These are phyloP conservation scores for Emmelina monodactyla DNA, from an alignment of 2,888 invertebrate genomes.

Conservation along the genomic window DNA sequence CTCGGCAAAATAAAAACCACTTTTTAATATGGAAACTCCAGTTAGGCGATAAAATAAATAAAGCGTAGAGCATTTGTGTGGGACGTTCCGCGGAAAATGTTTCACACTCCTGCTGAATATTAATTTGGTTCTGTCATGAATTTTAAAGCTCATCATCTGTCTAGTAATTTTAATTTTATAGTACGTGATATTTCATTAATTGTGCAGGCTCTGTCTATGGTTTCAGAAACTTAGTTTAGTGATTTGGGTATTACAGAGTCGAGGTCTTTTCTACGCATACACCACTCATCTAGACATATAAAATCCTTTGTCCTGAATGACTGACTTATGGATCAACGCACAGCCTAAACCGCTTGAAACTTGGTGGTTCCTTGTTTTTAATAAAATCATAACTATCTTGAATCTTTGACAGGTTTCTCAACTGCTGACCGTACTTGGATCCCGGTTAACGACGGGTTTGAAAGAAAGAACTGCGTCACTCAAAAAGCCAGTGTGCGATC, in stretches of 20 bases:
- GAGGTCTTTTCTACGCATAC: too few relatives aligned
- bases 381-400: too few relatives aligned
- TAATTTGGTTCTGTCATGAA: slow-evolving; percentile 7
- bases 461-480: slow-evolving; percentile 60
- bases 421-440: slow-evolving; percentile 67
- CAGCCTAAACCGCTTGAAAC: too few relatives aligned
- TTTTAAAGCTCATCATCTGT: slow-evolving; percentile 4
- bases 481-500: slow-evolving; percentile 59
- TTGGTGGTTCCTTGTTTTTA: too few relatives aligned
- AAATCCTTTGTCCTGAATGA: too few relatives aligned
- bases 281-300: too few relatives aligned
- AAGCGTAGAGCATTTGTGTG: background rate
- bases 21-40: background rate
- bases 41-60: background rate
- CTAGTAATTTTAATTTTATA: background rate
- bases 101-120: slow-evolving; percentile 10
- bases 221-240: too few relatives aligned
- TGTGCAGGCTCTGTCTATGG: too few relatives aligned
- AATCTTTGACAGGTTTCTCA: slow-evolving; percentile 63
- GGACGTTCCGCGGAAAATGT: background rate
- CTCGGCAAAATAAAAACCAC: background rate
- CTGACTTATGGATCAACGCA: too few relatives aligned
- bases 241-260: too few relatives aligned
- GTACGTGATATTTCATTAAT: too few relatives aligned
- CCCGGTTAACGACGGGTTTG: slow-evolving; percentile 69